phyloP scores from a whole-genome alignment of 2,113 vertebrate genomes.

The Gila orcuttii region DNA sequence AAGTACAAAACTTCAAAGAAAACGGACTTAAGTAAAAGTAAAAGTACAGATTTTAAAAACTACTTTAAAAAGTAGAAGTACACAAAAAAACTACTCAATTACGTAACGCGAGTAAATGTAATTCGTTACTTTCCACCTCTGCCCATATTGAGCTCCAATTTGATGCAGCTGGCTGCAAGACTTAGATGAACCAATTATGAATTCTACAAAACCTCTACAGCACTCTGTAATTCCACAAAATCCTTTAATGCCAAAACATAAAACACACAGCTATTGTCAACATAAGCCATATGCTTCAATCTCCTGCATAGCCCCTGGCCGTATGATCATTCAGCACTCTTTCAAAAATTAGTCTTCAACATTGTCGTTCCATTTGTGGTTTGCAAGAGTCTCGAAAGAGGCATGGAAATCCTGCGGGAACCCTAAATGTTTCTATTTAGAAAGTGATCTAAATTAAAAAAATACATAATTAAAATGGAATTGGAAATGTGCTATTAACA shows the following conservation, averaged over 20 bases:
- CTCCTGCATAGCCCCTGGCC: slow-evolving; percentile 38
- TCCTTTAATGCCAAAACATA: slow-evolving; percentile 53
- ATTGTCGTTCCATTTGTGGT: neutral
- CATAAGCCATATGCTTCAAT: slow-evolving; percentile 48
- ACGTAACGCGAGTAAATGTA: too few species aligned
- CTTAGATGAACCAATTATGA: slow-evolving; percentile 35
- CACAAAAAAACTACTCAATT: too few species aligned
- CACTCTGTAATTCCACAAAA: slow-evolving; percentile 52
- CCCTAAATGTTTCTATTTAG: neutral
- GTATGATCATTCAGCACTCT: slow-evolving; percentile 16
- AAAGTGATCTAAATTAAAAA: neutral
- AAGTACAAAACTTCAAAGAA: too few species aligned
- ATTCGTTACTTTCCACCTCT: too few species aligned
- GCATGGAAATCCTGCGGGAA: neutral
- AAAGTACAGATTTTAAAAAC: too few species aligned
- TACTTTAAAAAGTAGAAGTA: too few species aligned
- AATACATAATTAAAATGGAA: neutral
- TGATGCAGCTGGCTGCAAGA: slow-evolving; percentile 40
- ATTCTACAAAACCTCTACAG: slow-evolving; percentile 46
- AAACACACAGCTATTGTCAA: slow-evolving; percentile 50
- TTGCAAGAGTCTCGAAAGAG: neutral
- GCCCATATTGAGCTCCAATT: slow-evolving; percentile 34
- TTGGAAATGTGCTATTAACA: neutral
- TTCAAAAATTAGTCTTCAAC: neutral
- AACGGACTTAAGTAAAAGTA: too few species aligned